Percentiles rank a stretch among this genome's conserved stretches.
Evolutionary conservation across 2,113 vertebrate genomes (phyloP).

Genomic region (Nanorana parkeri): DNA sequence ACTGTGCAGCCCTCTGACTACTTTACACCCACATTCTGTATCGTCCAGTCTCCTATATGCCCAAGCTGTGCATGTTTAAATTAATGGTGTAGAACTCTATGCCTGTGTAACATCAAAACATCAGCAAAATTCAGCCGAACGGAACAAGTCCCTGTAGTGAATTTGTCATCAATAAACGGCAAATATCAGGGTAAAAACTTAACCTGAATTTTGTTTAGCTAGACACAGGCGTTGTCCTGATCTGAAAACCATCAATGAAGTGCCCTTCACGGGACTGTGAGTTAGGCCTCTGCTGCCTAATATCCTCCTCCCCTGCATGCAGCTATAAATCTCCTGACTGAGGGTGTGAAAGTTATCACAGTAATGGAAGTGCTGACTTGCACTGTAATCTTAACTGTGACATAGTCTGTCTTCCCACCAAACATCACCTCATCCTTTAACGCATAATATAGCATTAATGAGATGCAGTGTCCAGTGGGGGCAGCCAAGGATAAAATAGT

Average conservation of each 20-base stretch:
- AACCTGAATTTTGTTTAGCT: neutral
- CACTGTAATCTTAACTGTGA: conserved; percentile 31
- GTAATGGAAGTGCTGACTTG: conserved; percentile 42
- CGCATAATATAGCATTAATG: neutral
- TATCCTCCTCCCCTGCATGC: conserved; percentile 20
- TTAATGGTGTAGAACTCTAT: too few relatives aligned
- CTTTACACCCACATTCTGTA: too few relatives aligned
- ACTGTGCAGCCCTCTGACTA: too few relatives aligned
- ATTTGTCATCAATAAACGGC: neutral
- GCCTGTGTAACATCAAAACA: too few relatives aligned
- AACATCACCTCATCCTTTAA: neutral
- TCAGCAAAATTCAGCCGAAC: too few relatives aligned
- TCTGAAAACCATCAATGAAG: conserved; percentile 10
- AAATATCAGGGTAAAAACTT: neutral
- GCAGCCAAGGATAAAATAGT: too few relatives aligned
- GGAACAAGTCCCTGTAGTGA: too few relatives aligned
- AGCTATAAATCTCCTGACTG: conserved; percentile 30
- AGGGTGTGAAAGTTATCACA: conserved; percentile 32
- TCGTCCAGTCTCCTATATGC: too few relatives aligned
- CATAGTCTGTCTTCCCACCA: conserved; percentile 22
- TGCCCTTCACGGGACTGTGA: conserved; percentile 37
- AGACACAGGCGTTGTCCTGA: neutral
- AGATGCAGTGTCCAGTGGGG: neutral
- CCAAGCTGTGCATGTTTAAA: too few relatives aligned
- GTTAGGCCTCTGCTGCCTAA: conserved; percentile 4